Conservation (phyloP, 1,140 invertebrate species). For the Macrotrachela quadricornifera region DNA sequence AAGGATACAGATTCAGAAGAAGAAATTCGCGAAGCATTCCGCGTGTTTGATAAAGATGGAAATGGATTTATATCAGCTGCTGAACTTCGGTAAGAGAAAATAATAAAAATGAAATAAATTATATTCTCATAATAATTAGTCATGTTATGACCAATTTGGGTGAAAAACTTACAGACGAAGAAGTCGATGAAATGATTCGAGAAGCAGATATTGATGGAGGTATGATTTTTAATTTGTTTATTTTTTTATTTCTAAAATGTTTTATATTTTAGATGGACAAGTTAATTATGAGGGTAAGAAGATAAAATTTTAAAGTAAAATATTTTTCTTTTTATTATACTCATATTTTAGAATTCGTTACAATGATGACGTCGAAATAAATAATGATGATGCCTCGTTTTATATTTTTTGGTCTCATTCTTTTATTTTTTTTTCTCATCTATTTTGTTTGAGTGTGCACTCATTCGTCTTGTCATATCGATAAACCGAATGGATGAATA, state of each 20-base stretch:
- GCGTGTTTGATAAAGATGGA: constrained; percentile 72
- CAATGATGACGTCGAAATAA: not conserved
- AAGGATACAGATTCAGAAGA: constrained; percentile 94
- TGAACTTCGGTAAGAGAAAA: constrained; percentile 41
- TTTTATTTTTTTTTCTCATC: no score
- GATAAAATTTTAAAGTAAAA: not conserved
- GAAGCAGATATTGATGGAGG: constrained; percentile 63
- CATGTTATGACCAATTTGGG: constrained; percentile 85
- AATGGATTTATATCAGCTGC: constrained; percentile 68
- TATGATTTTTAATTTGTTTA: no score
- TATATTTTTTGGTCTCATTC: no score
- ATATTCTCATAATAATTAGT: no score
- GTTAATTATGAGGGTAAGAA: constrained; percentile 20
- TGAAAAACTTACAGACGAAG: constrained; percentile 65
- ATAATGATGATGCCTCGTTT: no score
- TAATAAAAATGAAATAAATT: no score
- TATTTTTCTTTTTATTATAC: no score
- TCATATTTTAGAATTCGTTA: constrained; percentile 28
- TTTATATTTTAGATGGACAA: constrained; percentile 31
- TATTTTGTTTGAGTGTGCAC: no score
- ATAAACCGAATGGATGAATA: no score
- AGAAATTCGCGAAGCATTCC: constrained; percentile 35
- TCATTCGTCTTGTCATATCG: no score
- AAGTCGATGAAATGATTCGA: constrained; percentile 76
- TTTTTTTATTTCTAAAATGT: no score